A percentile compares a stretch with the other conserved stretches of the same genome.
phyloP scores from a whole-genome alignment of 2,113 vertebrate species.

The Pitta sordida region DNA sequence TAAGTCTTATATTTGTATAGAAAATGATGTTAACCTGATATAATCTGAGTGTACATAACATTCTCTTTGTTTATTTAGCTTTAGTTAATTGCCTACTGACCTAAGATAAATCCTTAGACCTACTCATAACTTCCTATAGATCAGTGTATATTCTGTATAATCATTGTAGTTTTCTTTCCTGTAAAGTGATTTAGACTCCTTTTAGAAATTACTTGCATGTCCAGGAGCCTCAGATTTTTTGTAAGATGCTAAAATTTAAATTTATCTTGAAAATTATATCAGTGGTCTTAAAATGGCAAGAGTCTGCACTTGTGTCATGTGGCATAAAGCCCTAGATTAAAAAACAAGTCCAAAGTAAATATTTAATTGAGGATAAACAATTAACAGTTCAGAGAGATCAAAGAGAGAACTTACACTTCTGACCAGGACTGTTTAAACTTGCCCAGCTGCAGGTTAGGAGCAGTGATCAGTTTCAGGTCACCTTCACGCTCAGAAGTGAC shows the following conservation, averaged over 20 bases:
- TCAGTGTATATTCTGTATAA: not conserved
- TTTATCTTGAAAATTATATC: not conserved
- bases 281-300: not conserved
- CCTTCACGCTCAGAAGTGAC: not conserved
- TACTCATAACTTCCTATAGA: not conserved
- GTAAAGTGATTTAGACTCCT: not conserved
- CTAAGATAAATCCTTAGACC: conserved; percentile 24
- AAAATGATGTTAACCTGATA: not conserved
- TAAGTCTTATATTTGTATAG: not conserved
- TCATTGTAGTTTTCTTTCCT: not conserved
- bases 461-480: not conserved
- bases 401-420: not conserved
- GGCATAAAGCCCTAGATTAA: not conserved
- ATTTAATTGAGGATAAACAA: conserved; percentile 40
- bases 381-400: conserved; percentile 1
- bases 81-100: not conserved
- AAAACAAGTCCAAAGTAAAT: conserved; percentile 40
- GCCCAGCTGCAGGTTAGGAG: not conserved
- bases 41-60: not conserved
- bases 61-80: not conserved
- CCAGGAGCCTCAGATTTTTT: not conserved
- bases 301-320: not conserved
- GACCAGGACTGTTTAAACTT: not conserved
- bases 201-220: not conserved
- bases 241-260: not conserved